A percentile compares a stretch with the other conserved stretches of the same genome.
phyloP scores from a whole-genome alignment of 2,797 vertebrate species.

The Vultur gryphus region DNA sequence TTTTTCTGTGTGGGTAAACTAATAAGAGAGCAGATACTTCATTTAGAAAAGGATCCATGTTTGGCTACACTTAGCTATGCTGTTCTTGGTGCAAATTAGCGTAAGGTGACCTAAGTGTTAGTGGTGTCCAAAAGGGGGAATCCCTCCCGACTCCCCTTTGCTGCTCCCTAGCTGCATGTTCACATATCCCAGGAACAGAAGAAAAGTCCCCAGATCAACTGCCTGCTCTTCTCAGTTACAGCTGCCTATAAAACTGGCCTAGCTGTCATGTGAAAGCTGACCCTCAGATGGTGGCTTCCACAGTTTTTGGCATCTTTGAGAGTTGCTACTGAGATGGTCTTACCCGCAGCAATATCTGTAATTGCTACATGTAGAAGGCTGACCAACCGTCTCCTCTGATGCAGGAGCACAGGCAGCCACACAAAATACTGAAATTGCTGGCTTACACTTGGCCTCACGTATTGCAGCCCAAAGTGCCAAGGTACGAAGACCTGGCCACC shows the following conservation, averaged over 20 bases:
- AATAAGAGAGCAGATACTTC: background rate
- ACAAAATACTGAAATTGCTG: background rate
- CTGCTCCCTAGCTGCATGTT: background rate
- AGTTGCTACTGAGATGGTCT: background rate
- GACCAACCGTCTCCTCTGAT: background rate
- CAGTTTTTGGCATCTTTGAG: background rate
- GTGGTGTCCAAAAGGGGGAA: background rate
- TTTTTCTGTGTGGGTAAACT: background rate
- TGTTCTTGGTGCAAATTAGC: background rate
- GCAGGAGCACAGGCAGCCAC: background rate
- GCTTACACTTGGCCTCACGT: background rate
- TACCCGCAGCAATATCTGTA: background rate
- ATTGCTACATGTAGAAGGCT: background rate
- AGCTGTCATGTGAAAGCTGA: background rate
- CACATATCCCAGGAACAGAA: background rate
- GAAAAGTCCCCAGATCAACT: background rate
- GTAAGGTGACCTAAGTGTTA: background rate
- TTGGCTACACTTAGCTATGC: background rate
- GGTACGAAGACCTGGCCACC: background rate
- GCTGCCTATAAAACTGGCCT: background rate
- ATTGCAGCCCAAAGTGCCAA: background rate
- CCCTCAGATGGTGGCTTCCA: background rate
- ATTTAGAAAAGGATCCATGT: background rate
- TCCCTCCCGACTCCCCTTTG: fast-evolving
- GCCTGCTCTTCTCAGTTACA: background rate